phyloP scores from a whole-genome alignment of 2,888 invertebrate species.

The Caradrina kadenii region DNA sequence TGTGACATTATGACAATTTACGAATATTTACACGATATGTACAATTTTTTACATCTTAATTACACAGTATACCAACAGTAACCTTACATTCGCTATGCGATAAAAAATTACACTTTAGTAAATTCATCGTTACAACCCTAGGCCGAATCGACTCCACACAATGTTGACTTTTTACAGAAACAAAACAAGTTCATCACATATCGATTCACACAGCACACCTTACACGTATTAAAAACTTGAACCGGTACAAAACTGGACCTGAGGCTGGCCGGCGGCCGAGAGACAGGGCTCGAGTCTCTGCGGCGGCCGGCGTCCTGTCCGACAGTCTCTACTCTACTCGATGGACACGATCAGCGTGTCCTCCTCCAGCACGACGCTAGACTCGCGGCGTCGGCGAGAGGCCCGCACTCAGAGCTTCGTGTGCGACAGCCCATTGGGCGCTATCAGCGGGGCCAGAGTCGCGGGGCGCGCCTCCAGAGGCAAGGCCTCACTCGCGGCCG shows the following conservation, averaged over 20 bases:
- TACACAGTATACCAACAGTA: constrained; percentile 82
- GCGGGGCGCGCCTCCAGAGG: constrained; percentile 81
- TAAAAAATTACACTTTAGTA: constrained; percentile 85
- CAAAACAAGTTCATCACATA: constrained; percentile 59
- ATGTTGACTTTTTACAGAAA: constrained; percentile 68
- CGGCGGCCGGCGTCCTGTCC: constrained; percentile 58
- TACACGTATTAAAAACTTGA: constrained; percentile 51
- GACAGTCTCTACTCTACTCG: constrained; percentile 73
- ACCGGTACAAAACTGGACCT: constrained; percentile 53
- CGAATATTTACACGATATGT: constrained; percentile 90
- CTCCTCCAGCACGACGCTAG: constrained; percentile 77
- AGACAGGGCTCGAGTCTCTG: constrained; percentile 80
- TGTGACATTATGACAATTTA: constrained; percentile 83
- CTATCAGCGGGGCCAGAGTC: constrained; percentile 79
- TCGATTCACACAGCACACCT: constrained; percentile 56
- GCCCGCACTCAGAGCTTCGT: constrained; percentile 86
- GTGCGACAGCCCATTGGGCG: constrained; percentile 82
- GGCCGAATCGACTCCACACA: constrained; percentile 74
- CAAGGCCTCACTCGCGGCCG: constrained; percentile 79
- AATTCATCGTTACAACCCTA: constrained; percentile 88
- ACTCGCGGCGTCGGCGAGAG: constrained; percentile 78
- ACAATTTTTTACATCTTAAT: constrained; percentile 83
- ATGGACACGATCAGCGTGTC: constrained; percentile 83
- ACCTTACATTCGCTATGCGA: constrained; percentile 83
- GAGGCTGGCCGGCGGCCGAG: constrained; percentile 56